Percentiles rank a stretch among this genome's conserved stretches.
These are phyloP conservation scores for Cetoscarus ocellatus DNA, from an alignment of 2,797 vertebrate genomes.

Conservation along the genomic window DNA sequence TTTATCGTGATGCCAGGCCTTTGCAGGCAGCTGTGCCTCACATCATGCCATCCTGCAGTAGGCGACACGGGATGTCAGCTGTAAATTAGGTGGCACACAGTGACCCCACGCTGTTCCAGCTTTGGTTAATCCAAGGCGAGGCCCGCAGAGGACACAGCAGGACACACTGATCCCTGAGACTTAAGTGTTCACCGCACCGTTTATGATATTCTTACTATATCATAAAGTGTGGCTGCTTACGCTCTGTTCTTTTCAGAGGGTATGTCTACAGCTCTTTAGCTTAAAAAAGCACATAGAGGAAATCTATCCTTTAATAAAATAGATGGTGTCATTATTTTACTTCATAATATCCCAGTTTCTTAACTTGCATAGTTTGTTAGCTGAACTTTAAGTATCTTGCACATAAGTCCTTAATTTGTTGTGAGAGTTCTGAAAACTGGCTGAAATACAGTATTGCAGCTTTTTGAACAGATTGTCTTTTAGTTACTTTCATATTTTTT, in stretches of 20 bases:
- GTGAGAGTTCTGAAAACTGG: too few relatives aligned
- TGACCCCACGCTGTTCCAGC: constrained; percentile 65
- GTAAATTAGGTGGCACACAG: constrained; percentile 72
- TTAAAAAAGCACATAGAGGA: constrained; percentile 33
- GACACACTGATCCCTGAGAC: constrained; percentile 62
- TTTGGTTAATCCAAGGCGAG: constrained; percentile 66
- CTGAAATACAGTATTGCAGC: too few relatives aligned
- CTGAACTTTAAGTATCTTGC: too few relatives aligned
- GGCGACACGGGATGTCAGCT: constrained; percentile 69
- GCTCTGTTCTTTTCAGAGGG: constrained; percentile 22
- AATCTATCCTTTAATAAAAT: constrained; percentile 7
- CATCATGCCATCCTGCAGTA: constrained; percentile 58
- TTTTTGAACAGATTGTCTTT: too few relatives aligned
- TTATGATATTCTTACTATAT: constrained; percentile 56
- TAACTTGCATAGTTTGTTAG: too few relatives aligned
- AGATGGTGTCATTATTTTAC: too few relatives aligned
- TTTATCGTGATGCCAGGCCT: constrained; percentile 61
- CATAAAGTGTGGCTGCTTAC: constrained; percentile 34
- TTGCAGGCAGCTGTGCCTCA: constrained; percentile 60
- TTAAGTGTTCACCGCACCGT: constrained; percentile 61
- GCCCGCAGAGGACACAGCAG: constrained; percentile 62
- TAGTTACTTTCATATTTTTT: too few relatives aligned
- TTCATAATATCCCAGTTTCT: too few relatives aligned
- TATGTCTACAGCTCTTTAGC: constrained; percentile 31
- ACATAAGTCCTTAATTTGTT: too few relatives aligned